Conservation (phyloP, 2,888 invertebrate genomes). For the Epinotia demarniana region DNA sequence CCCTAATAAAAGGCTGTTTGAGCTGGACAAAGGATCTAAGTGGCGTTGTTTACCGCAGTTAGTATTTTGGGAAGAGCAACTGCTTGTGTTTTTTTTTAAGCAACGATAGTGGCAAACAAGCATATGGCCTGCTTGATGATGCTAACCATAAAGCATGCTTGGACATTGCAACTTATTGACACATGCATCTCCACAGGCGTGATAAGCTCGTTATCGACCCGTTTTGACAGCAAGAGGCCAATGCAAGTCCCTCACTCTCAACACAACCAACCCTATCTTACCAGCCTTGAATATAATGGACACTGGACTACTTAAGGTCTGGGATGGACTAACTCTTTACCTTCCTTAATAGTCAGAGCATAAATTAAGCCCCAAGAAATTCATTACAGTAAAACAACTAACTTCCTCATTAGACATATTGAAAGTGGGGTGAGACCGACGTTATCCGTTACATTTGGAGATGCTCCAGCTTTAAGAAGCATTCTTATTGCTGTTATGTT, state of each 20-base stretch:
- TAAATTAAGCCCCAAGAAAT: too few species aligned
- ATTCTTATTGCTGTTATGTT: slow-evolving; percentile 56
- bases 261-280: not conserved
- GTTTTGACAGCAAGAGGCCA: not conserved
- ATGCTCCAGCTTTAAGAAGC: slow-evolving; percentile 66
- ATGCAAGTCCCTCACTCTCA: not conserved
- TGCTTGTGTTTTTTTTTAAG: not conserved
- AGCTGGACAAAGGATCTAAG: too few species aligned
- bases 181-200: not conserved
- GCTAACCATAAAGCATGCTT: too few species aligned
- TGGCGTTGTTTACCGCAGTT: too few species aligned
- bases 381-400: slow-evolving; percentile 27
- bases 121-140: too few species aligned
- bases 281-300: too few species aligned
- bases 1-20: too few species aligned
- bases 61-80: not conserved
- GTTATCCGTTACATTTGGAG: slow-evolving; percentile 68
- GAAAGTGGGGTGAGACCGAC: slow-evolving; percentile 79
- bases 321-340: not conserved
- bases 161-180: not conserved
- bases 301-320: too few species aligned
- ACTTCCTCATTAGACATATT: slow-evolving; percentile 74
- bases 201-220: not conserved
- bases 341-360: not conserved
- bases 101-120: too few species aligned